Evolutionary conservation across 2,888 invertebrate species (phyloP).

Genomic region (Agriopis marginaria): DNA sequence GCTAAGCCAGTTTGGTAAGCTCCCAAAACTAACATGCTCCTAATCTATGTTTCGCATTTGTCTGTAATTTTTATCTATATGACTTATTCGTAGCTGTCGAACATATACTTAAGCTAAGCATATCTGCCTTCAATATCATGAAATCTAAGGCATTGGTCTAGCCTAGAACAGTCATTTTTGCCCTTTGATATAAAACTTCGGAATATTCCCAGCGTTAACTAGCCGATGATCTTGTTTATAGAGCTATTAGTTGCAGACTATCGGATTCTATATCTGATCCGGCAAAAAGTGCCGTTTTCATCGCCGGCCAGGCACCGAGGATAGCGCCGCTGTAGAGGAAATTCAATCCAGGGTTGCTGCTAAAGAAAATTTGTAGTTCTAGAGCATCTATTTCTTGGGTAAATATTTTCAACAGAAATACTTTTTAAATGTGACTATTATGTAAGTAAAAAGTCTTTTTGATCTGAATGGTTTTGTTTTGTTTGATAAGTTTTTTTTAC

Average conservation of each 20-base stretch:
- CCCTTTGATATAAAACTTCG: slow-evolving; percentile 57
- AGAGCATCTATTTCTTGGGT: background rate
- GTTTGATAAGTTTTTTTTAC: background rate
- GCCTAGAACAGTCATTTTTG: slow-evolving; percentile 46
- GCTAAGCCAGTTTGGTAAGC: too few species aligned
- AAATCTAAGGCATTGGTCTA: background rate
- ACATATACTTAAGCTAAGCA: background rate
- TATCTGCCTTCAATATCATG: background rate
- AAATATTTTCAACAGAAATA: background rate
- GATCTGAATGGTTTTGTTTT: background rate
- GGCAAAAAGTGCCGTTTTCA: slow-evolving; percentile 80
- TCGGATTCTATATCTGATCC: slow-evolving; percentile 75
- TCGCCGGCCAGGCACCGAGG: slow-evolving; percentile 58
- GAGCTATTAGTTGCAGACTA: slow-evolving; percentile 79
- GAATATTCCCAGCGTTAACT: slow-evolving; percentile 72
- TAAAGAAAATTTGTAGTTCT: background rate
- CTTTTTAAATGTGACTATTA: background rate
- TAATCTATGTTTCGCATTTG: background rate
- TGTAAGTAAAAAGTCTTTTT: background rate
- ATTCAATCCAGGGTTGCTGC: slow-evolving; percentile 54
- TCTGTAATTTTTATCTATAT: slow-evolving; percentile 3
- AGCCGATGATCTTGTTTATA: slow-evolving; percentile 82
- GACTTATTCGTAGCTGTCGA: slow-evolving; percentile 37
- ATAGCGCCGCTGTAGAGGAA: slow-evolving; percentile 44
- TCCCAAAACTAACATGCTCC: background rate